Conservation (phyloP, 2,797 vertebrate species). For the Microchirus variegatus region DNA sequence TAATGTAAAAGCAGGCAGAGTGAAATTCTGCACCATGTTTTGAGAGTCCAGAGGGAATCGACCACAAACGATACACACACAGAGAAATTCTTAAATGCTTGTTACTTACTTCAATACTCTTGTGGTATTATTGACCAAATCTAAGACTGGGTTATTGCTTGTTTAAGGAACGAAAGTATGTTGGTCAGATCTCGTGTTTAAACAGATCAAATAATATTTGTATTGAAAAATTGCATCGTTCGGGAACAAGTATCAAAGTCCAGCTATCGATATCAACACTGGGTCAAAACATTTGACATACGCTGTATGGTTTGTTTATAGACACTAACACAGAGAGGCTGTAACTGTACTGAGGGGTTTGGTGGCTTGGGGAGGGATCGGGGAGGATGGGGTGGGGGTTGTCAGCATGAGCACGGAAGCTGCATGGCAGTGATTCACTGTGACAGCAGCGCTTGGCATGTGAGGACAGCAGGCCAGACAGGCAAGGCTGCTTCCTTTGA, state of each 20-base stretch:
- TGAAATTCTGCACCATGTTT: neutral
- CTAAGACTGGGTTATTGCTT: no score
- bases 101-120: no score
- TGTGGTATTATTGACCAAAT: no score
- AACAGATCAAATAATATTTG: neutral
- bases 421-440: conserved; percentile 68
- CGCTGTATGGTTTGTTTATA: conserved; percentile 29
- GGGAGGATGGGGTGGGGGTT: neutral
- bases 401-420: conserved; percentile 51
- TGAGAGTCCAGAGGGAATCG: neutral
- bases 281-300: no score
- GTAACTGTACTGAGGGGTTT: conserved; percentile 16
- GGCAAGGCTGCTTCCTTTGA: conserved; percentile 80
- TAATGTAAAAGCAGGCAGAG: neutral
- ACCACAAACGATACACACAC: neutral
- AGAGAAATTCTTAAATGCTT: neutral
- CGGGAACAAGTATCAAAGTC: no score
- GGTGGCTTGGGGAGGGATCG: conserved; percentile 45
- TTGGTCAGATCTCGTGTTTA: no score
- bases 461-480: conserved; percentile 76
- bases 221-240: no score
- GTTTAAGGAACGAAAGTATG: no score
- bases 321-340: conserved; percentile 35
- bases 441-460: conserved; percentile 78
- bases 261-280: no score